These are phyloP conservation scores for Siniperca obscura DNA, from an alignment of 2,797 vertebrate species.

Conservation along the genomic window DNA sequence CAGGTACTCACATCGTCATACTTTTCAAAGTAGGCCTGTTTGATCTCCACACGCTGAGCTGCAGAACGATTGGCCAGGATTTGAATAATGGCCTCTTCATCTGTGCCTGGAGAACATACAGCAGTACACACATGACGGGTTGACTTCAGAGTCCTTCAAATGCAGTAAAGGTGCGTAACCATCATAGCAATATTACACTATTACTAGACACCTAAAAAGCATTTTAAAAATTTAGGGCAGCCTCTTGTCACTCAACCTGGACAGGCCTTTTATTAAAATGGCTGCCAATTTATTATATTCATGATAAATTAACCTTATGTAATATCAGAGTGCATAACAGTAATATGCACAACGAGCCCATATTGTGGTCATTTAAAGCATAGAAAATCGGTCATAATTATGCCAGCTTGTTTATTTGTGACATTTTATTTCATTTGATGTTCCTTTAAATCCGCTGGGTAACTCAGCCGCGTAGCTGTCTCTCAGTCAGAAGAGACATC, in stretches of 20 bases:
- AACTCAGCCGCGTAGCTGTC: background rate
- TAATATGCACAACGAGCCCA: background rate
- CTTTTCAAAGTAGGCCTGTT: constrained; percentile 86
- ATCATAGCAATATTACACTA: background rate
- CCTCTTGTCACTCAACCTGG: background rate
- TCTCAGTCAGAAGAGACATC: background rate
- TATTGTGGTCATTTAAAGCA: background rate
- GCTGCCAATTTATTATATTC: background rate
- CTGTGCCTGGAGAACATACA: constrained; percentile 79
- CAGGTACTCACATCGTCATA: constrained; percentile 84
- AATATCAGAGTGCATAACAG: background rate
- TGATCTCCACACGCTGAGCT: constrained; percentile 84
- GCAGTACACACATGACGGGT: background rate
- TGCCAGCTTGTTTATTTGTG: background rate
- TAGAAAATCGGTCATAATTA: background rate
- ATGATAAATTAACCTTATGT: background rate
- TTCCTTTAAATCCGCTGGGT: background rate
- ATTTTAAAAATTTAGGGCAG: background rate
- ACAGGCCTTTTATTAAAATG: background rate
- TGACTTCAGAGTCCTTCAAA: background rate
- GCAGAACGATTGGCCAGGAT: constrained; percentile 84
- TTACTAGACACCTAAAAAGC: background rate
- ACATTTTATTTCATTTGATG: background rate
- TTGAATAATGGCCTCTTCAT: constrained; percentile 84
- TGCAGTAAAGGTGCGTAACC: background rate